Evolutionary conservation across 1,140 invertebrate genomes (phyloP).

Genomic region (Lordiphosa stackelbergi): DNA sequence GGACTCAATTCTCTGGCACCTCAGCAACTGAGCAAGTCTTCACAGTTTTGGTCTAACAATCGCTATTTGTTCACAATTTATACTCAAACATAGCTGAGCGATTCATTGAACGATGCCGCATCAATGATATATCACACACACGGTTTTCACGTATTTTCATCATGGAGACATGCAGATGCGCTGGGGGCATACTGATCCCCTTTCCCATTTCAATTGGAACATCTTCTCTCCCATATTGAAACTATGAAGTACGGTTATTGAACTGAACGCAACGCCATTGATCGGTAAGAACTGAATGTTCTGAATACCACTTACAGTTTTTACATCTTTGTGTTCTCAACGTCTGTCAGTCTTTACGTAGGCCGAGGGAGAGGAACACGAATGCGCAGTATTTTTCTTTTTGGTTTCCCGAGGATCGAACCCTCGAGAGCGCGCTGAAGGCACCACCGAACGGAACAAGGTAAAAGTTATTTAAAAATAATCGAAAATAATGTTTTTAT

Average conservation of each 20-base stretch:
- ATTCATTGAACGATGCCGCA: conserved; percentile 49
- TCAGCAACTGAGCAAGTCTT: too few relatives aligned
- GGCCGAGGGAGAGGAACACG: conserved; percentile 25
- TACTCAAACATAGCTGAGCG: conserved; percentile 33
- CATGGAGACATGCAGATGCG: conserved; percentile 20
- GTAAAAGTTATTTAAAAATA: conserved; percentile 74
- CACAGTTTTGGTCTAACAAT: conserved; percentile 10
- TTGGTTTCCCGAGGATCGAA: conserved; percentile 42
- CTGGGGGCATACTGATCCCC: conserved; percentile 27
- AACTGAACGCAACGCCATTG: conserved; percentile 64
- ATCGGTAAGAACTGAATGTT: conserved; percentile 75
- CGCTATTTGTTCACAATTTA: conserved; percentile 15
- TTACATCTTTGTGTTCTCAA: conserved; percentile 63
- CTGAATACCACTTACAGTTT: conserved; percentile 72
- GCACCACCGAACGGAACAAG: conserved; percentile 55
- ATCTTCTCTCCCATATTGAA: too few relatives aligned
- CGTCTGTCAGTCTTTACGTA: conserved; percentile 17
- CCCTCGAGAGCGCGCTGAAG: conserved; percentile 5
- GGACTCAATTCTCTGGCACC: conserved; percentile 33
- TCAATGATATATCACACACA: conserved; percentile 57
- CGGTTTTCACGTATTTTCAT: conserved; percentile 47
- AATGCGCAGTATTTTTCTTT: conserved; percentile 60
- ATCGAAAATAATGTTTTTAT: conserved; percentile 68
- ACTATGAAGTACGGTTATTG: too few relatives aligned
- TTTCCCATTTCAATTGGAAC: too few relatives aligned